Evolutionary conservation across 2,797 vertebrate genomes (phyloP), one percentile per base, ranked within the genome.

Genomic region (Leptoclinus maculatus): DNA sequence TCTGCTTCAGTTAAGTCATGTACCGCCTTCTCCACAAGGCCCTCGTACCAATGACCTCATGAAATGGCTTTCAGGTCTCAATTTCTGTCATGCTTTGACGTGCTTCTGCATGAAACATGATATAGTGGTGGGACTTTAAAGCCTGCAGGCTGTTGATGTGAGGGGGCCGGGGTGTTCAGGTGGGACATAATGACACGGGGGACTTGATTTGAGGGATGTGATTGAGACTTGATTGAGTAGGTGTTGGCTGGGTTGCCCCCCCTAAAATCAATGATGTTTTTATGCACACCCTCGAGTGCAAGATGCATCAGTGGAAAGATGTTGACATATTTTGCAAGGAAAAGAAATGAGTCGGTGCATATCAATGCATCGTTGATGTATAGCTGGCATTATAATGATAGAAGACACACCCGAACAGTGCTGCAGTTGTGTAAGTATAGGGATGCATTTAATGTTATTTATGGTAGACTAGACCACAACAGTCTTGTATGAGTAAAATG

Each of bases 141-240:
- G 66, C 71, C 76, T 66, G 72, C 25, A 72, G 78, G 80, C 66
- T 21, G 43, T 32, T 51, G 47, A 75, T 58, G 65, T 14, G 66
- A 82, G 29, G 29, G 4, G 29, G 32, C 54, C 56, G 76, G 17
- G 17, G 65, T 41, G 74, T 58, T 54, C 59, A 80, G 80, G 78
- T 74, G 82, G 68, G 77, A 76, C 34, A 29, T 76, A 82, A 85
- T 68, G 74, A 76, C 71, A 67, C 3, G 58, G 47, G 66, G 68
- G 72, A 62, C 64, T 67, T 69, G 78, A 84, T 77, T 70, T 87
- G 76, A 90, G 77, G 79, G 76, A 88, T 83, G 71, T 87, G 84
- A 88, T 85, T 85, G 83, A 83, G 82, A 70, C 47, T 79, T 91
- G 86, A 91, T 83, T 80, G 85, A 92, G 81, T 77, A 74, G 78